A percentile compares a stretch with the other conserved stretches of the same genome.
Conservation (phyloP, 92 coral and sea anemone species). For the Phenganax marumi region DNA sequence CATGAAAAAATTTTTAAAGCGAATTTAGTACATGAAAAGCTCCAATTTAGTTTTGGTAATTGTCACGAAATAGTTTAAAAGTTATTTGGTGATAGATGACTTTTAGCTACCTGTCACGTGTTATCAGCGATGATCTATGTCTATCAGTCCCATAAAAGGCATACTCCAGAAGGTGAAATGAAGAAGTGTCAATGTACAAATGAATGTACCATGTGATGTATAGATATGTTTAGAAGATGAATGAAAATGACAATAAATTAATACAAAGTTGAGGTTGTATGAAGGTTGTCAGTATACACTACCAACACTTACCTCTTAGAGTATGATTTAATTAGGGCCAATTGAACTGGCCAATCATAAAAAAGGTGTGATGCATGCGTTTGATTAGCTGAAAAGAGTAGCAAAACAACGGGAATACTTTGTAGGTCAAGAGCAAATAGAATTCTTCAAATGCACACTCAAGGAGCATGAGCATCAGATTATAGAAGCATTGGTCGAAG, state of each 20-base stretch:
- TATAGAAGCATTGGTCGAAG: too few relatives aligned
- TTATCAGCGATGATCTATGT: not conserved
- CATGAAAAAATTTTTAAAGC: too few relatives aligned
- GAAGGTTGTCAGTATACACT: conserved; percentile 11
- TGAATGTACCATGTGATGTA: not conserved
- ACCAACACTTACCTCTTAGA: not conserved
- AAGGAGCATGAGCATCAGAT: too few relatives aligned
- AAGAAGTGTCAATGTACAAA: conserved; percentile 22
- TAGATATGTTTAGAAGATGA: conserved; percentile 18
- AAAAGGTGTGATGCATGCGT: not conserved
- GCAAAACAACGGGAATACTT: not conserved
- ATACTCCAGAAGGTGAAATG: conserved; percentile 12
- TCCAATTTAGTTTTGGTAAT: not conserved
- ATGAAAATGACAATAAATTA: conserved; percentile 21
- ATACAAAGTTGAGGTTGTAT: conserved; percentile 5
- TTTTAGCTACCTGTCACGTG: not conserved
- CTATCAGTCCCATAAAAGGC: not conserved
- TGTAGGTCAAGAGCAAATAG: too few relatives aligned
- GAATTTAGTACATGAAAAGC: not conserved
- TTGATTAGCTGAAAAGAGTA: not conserved
- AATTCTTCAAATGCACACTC: too few relatives aligned
- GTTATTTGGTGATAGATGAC: not conserved
- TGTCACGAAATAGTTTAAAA: not conserved
- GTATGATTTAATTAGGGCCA: conserved; percentile 15
- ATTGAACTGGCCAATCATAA: conserved; percentile 8